Conservation (phyloP, 2,797 vertebrate genomes). For the Malurus splendens region DNA sequence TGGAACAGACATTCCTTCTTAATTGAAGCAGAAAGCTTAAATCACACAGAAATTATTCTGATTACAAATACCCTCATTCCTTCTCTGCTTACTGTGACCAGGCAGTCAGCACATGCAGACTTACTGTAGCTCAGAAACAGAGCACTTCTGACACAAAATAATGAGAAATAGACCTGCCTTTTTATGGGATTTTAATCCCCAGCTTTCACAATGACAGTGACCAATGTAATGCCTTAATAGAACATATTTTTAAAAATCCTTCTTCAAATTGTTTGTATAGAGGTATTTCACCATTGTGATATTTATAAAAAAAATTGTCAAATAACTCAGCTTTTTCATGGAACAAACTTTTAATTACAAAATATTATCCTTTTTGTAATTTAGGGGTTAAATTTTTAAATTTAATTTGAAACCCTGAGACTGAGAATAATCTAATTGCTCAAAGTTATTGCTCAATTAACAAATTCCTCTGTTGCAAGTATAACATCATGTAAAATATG, state of each 20-base stretch:
- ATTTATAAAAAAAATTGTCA: neutral
- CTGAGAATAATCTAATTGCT: neutral
- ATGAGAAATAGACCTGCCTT: neutral
- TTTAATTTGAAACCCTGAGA: neutral
- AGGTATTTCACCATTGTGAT: neutral
- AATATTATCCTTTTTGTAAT: neutral
- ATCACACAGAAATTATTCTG: neutral
- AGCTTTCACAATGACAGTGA: neutral
- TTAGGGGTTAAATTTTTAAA: neutral
- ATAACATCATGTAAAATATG: neutral
- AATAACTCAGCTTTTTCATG: neutral
- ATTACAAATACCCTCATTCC: neutral
- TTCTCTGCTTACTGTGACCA: neutral
- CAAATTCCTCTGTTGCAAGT: neutral
- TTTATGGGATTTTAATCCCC: neutral
- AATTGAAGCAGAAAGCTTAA: neutral
- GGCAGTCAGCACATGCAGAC: neutral
- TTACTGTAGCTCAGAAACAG: neutral
- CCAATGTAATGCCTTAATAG: neutral
- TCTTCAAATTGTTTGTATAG: neutral
- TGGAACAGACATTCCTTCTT: neutral
- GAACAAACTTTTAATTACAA: neutral
- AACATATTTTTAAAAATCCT: neutral
- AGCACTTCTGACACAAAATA: neutral
- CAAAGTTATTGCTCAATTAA: neutral